These are phyloP conservation scores for Lepetodrilus schrolli DNA, from an alignment of 2,888 invertebrate genomes.

Conservation along the genomic window DNA sequence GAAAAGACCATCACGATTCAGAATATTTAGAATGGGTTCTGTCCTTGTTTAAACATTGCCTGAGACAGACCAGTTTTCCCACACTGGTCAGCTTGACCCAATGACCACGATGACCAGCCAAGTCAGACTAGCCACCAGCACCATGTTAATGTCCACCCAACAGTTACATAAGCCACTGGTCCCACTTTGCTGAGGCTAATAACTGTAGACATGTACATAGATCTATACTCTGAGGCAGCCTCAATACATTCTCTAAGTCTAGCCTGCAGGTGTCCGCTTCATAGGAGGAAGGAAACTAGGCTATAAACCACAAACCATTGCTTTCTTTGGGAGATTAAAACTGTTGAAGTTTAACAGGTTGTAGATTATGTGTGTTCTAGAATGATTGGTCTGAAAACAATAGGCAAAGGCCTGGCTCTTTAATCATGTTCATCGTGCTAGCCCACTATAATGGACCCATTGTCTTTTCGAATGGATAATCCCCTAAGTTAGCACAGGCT, in stretches of 20 bases:
- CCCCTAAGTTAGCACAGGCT: background rate
- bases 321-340: too few relatives aligned
- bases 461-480: conserved; percentile 1
- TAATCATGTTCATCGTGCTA: too few relatives aligned
- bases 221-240: background rate
- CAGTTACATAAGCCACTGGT: conserved; percentile 5
- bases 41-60: background rate
- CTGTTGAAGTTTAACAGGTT: too few relatives aligned
- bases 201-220: too few relatives aligned
- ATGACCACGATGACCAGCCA: conserved; percentile 6
- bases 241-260: background rate
- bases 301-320: background rate
- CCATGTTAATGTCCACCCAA: background rate
- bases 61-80: background rate
- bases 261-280: background rate
- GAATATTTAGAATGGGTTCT: background rate
- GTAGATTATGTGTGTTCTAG: conserved; percentile 5
- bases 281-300: too few relatives aligned
- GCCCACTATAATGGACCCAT: background rate
- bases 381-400: background rate
- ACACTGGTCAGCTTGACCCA: conserved; percentile 9
- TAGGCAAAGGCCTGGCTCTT: background rate
- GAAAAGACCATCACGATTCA: too few relatives aligned
- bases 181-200: conserved; percentile 4
- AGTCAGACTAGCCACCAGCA: background rate